Percentiles rank a stretch among this genome's conserved stretches.
phyloP scores from a whole-genome alignment of 2,797 vertebrate species.

The Ceryle rudis region DNA sequence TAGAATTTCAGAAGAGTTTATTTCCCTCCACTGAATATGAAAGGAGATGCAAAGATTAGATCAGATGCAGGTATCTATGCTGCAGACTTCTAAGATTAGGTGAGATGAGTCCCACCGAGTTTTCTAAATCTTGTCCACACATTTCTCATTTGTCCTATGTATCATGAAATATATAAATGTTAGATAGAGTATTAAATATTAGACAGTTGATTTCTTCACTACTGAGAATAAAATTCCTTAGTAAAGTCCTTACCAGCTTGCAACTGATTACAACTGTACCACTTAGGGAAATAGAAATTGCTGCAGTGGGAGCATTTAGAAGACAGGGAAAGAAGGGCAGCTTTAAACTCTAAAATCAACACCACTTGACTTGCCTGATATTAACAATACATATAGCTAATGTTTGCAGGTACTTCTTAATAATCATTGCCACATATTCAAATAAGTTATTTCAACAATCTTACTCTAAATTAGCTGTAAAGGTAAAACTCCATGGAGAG shows the following conservation, averaged over 20 bases:
- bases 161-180: not conserved
- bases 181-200: not conserved
- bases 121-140: not conserved
- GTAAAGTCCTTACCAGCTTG: not conserved
- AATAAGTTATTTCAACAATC: not conserved
- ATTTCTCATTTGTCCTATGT: not conserved
- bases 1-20: conserved; percentile 37
- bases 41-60: not conserved
- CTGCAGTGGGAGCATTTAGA: not conserved
- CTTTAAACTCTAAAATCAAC: not conserved
- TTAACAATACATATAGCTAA: not conserved
- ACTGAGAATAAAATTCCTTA: not conserved
- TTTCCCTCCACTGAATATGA: conserved; percentile 33
- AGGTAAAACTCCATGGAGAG: not conserved
- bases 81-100: not conserved
- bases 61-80: not conserved
- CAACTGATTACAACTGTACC: not conserved
- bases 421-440: not conserved
- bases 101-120: not conserved
- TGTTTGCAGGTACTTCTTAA: not conserved
- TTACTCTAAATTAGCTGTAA: not conserved
- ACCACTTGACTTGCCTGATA: not conserved
- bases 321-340: not conserved
- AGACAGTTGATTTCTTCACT: not conserved
- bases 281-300: not conserved